Percentiles rank a stretch among this genome's conserved stretches.
Conservation (phyloP, 2,888 invertebrate species). For the Drymonia ruficornis region DNA sequence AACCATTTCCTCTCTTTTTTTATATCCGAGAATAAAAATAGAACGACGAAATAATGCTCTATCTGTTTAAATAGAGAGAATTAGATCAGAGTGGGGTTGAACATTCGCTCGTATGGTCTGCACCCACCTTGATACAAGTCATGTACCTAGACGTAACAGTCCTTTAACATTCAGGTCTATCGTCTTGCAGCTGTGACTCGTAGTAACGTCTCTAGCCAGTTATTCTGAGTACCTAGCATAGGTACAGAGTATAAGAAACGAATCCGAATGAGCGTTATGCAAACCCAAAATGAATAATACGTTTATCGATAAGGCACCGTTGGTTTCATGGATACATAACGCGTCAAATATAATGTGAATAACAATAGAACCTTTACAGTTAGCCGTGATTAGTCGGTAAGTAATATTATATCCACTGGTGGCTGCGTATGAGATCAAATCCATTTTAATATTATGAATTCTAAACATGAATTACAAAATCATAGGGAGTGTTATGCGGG, state of each 20-base stretch:
- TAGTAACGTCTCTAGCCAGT: no score
- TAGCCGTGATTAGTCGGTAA: conserved; percentile 40
- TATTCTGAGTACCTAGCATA: no score
- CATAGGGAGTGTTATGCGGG: conserved; percentile 28
- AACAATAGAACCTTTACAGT: conserved; percentile 46
- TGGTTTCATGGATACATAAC: conserved; percentile 58
- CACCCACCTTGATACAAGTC: no score
- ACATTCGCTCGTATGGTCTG: no score
- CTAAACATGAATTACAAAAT: conserved; percentile 37
- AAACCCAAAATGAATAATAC: conserved; percentile 42
- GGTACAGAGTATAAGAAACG: conserved; percentile 8
- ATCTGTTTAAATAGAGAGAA: no score
- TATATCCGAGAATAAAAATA: no score
- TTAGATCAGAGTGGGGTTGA: no score
- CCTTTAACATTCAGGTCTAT: no score
- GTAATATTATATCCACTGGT: conserved; percentile 72
- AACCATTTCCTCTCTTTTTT: no score
- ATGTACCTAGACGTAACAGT: no score
- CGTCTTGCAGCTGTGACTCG: no score
- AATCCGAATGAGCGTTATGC: conserved; percentile 27
- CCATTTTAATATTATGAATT: conserved; percentile 55
- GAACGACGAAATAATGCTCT: no score
- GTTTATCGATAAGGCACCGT: conserved; percentile 73
- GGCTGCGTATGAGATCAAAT: conserved; percentile 81
- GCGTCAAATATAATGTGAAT: conserved; percentile 34